A percentile compares a stretch with the other conserved stretches of the same genome.
These are phyloP conservation scores for Epistrophella euchroma DNA, from an alignment of 2,888 invertebrate species.

Conservation along the genomic window DNA sequence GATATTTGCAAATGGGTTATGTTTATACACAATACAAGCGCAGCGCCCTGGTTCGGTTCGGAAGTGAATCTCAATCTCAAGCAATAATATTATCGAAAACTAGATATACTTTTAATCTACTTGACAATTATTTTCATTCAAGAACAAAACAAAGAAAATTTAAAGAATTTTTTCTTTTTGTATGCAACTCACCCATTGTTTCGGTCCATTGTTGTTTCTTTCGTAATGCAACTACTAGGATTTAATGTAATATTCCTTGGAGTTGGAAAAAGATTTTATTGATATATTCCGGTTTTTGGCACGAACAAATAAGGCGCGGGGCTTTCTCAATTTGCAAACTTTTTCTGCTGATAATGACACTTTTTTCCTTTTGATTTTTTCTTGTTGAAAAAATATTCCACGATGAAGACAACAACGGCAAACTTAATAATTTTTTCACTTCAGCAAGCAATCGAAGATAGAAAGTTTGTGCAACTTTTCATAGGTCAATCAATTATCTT, in stretches of 20 bases:
- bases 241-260: not conserved
- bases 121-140: not conserved
- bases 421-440: constrained; percentile 7
- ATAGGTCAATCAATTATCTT: constrained; percentile 24
- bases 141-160: constrained; percentile 11
- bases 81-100: not conserved
- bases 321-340: constrained; percentile 4
- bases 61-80: not conserved
- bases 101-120: constrained; percentile 14
- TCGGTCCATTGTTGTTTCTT: constrained; percentile 80
- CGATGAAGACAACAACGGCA: constrained; percentile 26
- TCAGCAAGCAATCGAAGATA: not conserved
- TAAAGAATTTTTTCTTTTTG: constrained; percentile 5
- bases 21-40: not conserved
- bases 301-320: constrained; percentile 21
- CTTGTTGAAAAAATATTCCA: not conserved
- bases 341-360: constrained; percentile 8
- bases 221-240: constrained; percentile 24
- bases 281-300: not conserved
- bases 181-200: constrained; percentile 80
- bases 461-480: constrained; percentile 25
- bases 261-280: not conserved
- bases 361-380: constrained; percentile 2
- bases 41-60: not conserved
- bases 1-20: constrained; percentile 22